Percentiles rank a stretch among this genome's conserved stretches.
These are phyloP conservation scores for Drosophila conformis DNA, from an alignment of 2,888 invertebrate species.

Conservation along the genomic window DNA sequence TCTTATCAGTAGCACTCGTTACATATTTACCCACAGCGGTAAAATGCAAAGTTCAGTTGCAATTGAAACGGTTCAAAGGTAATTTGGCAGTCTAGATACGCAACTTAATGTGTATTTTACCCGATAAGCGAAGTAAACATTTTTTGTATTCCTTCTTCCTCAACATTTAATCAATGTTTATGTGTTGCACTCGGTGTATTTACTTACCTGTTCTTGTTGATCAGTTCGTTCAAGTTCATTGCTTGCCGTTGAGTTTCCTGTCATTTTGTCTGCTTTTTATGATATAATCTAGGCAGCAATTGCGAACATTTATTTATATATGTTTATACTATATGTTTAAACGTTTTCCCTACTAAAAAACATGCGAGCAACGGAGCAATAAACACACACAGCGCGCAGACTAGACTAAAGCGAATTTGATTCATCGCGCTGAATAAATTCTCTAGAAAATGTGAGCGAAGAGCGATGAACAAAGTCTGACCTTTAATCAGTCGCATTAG, in stretches of 20 bases:
- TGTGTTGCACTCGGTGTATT: slow-evolving; percentile 11
- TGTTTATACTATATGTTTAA: slow-evolving; percentile 16
- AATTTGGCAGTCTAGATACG: neutral
- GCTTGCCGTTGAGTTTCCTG: slow-evolving; percentile 26
- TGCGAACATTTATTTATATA: slow-evolving; percentile 6
- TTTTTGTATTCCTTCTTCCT: neutral
- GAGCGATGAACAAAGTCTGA: slow-evolving; percentile 28
- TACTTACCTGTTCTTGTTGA: slow-evolving; percentile 63
- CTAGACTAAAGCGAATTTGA: slow-evolving; percentile 56
- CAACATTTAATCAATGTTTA: slow-evolving; percentile 38
- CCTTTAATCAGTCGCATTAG: slow-evolving; percentile 48
- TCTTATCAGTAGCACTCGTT: slow-evolving; percentile 57
- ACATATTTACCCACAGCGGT: slow-evolving; percentile 35
- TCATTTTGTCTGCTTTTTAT: slow-evolving; percentile 41
- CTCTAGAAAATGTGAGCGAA: slow-evolving; percentile 1
- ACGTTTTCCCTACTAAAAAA: neutral
- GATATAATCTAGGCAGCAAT: slow-evolving; percentile 6
- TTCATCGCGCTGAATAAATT: slow-evolving; percentile 52
- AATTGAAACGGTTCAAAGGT: slow-evolving; percentile 53
- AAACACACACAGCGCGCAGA: slow-evolving; percentile 41
- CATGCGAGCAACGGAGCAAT: slow-evolving; percentile 9
- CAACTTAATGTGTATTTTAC: slow-evolving; percentile 6
- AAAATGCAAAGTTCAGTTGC: slow-evolving; percentile 40
- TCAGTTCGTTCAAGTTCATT: slow-evolving; percentile 23
- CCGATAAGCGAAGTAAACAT: slow-evolving; percentile 23